Percentiles rank a stretch among this genome's conserved stretches.
These are phyloP conservation scores for Eublepharis macularius DNA, from an alignment of 2,113 vertebrate genomes.

Conservation along the genomic window DNA sequence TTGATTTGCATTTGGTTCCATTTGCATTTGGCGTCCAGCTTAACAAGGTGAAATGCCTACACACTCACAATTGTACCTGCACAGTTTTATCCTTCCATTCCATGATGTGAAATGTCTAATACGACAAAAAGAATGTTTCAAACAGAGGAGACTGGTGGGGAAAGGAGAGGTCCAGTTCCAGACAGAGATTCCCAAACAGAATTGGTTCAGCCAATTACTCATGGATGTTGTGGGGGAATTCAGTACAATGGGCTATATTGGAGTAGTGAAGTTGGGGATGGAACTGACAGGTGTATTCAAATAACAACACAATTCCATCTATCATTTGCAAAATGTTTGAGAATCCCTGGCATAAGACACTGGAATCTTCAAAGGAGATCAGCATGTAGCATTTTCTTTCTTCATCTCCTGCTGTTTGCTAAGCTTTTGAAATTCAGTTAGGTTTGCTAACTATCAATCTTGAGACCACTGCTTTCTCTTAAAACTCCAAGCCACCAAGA, in stretches of 20 bases:
- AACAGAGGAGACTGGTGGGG: conserved; percentile 24
- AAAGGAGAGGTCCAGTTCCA: not conserved
- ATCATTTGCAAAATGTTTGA: not conserved
- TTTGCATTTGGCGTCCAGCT: conserved; percentile 57
- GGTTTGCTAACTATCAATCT: not conserved
- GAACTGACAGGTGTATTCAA: not conserved
- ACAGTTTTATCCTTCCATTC: conserved; percentile 28
- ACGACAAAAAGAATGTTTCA: conserved; percentile 32
- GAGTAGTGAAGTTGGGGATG: not conserved
- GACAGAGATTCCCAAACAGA: not conserved
- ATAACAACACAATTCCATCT: not conserved
- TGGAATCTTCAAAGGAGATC: conserved; percentile 28
- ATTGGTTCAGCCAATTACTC: not conserved
- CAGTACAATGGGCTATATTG: not conserved
- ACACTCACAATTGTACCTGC: conserved; percentile 25
- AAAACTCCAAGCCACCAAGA: not conserved
- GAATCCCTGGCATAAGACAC: not conserved
- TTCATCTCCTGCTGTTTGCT: conserved; percentile 14
- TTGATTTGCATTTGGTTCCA: conserved; percentile 51
- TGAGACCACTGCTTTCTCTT: not conserved
- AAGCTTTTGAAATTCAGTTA: conserved; percentile 9
- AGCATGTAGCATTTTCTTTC: conserved; percentile 15
- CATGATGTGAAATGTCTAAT: conserved; percentile 19
- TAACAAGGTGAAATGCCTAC: conserved; percentile 46
- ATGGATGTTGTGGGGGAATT: not conserved